These are phyloP conservation scores for Cryptocephalus moraei DNA, from an alignment of 2,888 invertebrate species.

Conservation along the genomic window DNA sequence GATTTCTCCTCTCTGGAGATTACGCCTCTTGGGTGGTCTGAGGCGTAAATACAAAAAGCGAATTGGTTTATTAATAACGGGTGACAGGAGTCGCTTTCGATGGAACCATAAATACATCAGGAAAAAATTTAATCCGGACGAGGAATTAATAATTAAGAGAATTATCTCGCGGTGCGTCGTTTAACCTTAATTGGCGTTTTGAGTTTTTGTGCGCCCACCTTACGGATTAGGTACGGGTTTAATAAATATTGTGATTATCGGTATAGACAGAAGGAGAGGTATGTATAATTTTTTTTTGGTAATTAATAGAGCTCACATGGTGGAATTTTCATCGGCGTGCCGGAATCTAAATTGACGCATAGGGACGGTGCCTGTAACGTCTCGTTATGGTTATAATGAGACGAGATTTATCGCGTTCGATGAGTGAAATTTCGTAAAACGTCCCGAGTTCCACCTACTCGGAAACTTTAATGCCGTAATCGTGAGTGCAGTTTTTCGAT, in stretches of 20 bases:
- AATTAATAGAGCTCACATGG: no score
- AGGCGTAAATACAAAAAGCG: background rate
- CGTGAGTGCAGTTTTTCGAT: slow-evolving; percentile 2
- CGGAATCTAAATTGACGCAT: no score
- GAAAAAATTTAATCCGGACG: slow-evolving; percentile 6
- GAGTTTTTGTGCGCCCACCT: background rate
- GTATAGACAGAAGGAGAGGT: no score
- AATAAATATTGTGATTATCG: background rate
- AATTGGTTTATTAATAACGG: slow-evolving; percentile 14
- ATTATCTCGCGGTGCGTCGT: slow-evolving; percentile 2
- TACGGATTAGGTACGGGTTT: background rate
- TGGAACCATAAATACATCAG: slow-evolving; percentile 11
- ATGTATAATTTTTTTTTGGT: no score
- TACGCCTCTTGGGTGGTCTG: no score
- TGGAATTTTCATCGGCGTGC: no score
- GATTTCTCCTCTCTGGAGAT: no score
- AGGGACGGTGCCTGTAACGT: no score
- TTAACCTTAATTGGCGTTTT: slow-evolving; percentile 3
- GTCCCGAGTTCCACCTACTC: no score
- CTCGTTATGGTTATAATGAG: no score
- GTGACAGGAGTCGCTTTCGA: slow-evolving; percentile 14
- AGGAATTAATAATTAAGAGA: slow-evolving; percentile 5
- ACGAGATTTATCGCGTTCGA: no score
- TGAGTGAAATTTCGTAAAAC: no score
- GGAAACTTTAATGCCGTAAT: slow-evolving; percentile 5